Base-by-base conservation (phyloP, 2,113 vertebrate genomes). In the Sinocyclocheilus anophthalmus region DNA sequence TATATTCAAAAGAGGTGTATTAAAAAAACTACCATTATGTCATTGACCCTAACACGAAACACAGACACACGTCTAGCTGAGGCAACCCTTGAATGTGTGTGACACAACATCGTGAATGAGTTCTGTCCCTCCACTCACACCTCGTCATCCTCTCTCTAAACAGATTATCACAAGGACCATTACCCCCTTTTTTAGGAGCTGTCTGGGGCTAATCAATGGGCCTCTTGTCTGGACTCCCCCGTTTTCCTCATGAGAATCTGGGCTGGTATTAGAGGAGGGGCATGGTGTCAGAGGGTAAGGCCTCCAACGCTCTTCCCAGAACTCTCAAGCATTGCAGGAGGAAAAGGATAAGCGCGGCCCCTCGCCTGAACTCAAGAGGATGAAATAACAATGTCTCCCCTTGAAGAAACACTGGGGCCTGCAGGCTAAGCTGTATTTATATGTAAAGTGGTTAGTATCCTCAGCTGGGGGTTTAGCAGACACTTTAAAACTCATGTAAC, bases 131-230 rank as follows among this genome's bases (percentile, higher is more conserved):
- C 67, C 61, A 33, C 77, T 61, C 83, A 67, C 83, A 65, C 59
- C 30, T 86, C 77, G 24, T 57, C 82, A 65, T 45, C 85, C 83
- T 79, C 69, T 76, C 67, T 67, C 81, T 85, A 88, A 85, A 88
- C 14, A 26, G 79, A 90, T 90, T 88, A 90, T 45, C 67, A 79
- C 76, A 88, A 90, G 89, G 83, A 50, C 83, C 89, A 90, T 90
- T 90, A 90, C 87, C 85, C 87, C 81, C 76, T 85, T 90, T 81
- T 88, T 81, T 63, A 59, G 85, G 26, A 77, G 67, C 83, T 67
- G 87, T 85, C 87, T 87, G 80, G 59, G 69, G 50, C 75, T 67
- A n/a, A 80, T 88, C 85, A 88, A 88, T 90, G 70, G 79, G 42
- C 50, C 80, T 76, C 83, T 88, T 88, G 89, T 90, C 81, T 88